These are phyloP conservation scores for Chloroceryle aenea DNA, from an alignment of 2,113 vertebrate species.

Conservation along the genomic window DNA sequence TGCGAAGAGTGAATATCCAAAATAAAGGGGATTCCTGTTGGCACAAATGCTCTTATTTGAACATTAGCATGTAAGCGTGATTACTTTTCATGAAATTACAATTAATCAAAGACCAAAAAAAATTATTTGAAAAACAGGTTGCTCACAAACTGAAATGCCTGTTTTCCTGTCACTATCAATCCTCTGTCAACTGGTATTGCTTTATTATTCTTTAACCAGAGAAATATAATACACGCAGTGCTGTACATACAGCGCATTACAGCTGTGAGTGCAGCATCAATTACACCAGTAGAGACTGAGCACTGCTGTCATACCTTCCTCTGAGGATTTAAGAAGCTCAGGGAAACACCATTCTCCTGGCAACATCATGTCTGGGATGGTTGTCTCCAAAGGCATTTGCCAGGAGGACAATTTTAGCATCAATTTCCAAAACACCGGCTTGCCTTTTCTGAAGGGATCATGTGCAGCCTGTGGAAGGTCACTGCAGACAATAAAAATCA, in stretches of 20 bases:
- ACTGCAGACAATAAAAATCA: not conserved
- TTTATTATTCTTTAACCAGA: not conserved
- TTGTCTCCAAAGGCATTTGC: not conserved
- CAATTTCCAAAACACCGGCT: not conserved
- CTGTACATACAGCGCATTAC: not conserved
- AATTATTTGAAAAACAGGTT: not conserved
- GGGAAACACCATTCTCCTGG: not conserved
- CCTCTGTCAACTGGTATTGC: not conserved
- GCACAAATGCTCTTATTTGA: not conserved
- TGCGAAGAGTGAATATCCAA: not conserved
- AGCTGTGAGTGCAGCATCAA: not conserved
- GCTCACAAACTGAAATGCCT: accelerated
- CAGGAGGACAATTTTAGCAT: not conserved
- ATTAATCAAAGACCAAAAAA: not conserved
- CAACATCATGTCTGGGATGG: not conserved
- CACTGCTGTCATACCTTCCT: no score
- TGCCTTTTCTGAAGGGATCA: not conserved
- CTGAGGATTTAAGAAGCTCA: not conserved
- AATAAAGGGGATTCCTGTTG: not conserved
- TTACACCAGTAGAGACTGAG: not conserved
- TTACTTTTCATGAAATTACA: not conserved
- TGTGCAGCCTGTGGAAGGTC: not conserved
- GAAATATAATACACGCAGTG: not conserved
- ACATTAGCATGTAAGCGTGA: accelerated
- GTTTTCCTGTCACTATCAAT: not conserved